Evolutionary conservation across 2,888 invertebrate genomes (phyloP).

Genomic region (Linnaemya vulpina): DNA sequence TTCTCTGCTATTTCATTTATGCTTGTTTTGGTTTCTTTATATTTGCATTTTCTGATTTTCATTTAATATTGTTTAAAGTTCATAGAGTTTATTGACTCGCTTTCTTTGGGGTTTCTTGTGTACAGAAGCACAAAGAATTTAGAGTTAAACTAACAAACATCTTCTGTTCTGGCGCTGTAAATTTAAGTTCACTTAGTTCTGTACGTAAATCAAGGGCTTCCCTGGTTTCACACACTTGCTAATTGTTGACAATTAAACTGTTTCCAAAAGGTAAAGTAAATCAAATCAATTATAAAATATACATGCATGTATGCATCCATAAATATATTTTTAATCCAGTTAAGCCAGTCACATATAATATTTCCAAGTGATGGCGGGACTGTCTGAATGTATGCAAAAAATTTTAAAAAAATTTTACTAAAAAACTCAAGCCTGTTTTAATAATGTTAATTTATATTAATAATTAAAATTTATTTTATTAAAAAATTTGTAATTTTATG

Average conservation of each 20-base stretch:
- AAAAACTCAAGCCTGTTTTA: no score
- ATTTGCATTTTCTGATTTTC: slow-evolving; percentile 48
- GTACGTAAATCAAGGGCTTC: slow-evolving; percentile 70
- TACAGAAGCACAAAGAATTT: slow-evolving; percentile 30
- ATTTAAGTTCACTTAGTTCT: slow-evolving; percentile 36
- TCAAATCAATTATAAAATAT: background rate
- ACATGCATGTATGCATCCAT: no score
- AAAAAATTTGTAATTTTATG: no score
- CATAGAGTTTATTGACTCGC: slow-evolving; percentile 64
- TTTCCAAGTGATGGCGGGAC: no score
- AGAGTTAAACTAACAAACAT: slow-evolving; percentile 14
- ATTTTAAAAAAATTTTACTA: no score
- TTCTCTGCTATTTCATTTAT: slow-evolving; percentile 19
- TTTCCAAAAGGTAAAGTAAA: slow-evolving; percentile 17
- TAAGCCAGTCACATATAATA: no score
- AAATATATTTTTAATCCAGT: no score
- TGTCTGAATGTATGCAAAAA: no score
- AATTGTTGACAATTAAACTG: slow-evolving; percentile 1
- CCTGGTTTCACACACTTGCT: slow-evolving; percentile 9
- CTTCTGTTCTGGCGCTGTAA: slow-evolving; percentile 4
- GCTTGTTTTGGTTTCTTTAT: slow-evolving; percentile 21
- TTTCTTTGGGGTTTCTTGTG: slow-evolving; percentile 36
- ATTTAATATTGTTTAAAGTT: slow-evolving; percentile 58
- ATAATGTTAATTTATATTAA: no score
- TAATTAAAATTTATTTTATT: no score